A percentile compares a stretch with the other conserved stretches of the same genome.
Conservation (phyloP, 2,113 vertebrate species). For the Prinia subflava region DNA sequence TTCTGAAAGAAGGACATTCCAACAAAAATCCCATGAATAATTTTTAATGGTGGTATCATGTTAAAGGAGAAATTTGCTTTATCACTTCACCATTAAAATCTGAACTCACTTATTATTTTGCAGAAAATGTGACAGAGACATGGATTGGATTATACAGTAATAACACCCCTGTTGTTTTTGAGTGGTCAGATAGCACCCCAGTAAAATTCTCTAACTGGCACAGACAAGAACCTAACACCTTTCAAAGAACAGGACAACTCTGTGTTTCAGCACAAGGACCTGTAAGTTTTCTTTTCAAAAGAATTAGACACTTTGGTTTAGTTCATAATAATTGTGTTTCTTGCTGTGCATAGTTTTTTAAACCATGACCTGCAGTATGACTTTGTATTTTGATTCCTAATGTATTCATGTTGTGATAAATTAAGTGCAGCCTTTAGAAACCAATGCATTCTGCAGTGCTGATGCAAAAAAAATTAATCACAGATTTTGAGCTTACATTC, state of each 20-base stretch:
- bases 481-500: background rate
- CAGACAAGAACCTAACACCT: conserved; percentile 78
- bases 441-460: background rate
- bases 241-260: conserved; percentile 62
- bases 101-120: conserved; percentile 53
- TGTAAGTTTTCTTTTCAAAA: conserved; percentile 71
- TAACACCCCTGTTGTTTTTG: conserved; percentile 69
- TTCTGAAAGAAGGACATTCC: background rate
- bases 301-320: background rate
- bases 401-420: background rate
- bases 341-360: accelerated
- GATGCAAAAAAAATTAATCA: background rate
- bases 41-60: background rate
- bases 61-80: background rate
- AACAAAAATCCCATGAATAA: background rate
- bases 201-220: conserved; percentile 87
- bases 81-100: background rate
- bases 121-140: conserved; percentile 74
- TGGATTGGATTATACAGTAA: conserved; percentile 88
- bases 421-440: background rate
- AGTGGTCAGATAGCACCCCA: conserved; percentile 83
- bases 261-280: conserved; percentile 79
- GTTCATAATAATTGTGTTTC: background rate
- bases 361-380: background rate
- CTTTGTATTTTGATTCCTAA: background rate